phyloP scores from a whole-genome alignment of 2,888 invertebrate species.

The Caenorhabditis becei region DNA sequence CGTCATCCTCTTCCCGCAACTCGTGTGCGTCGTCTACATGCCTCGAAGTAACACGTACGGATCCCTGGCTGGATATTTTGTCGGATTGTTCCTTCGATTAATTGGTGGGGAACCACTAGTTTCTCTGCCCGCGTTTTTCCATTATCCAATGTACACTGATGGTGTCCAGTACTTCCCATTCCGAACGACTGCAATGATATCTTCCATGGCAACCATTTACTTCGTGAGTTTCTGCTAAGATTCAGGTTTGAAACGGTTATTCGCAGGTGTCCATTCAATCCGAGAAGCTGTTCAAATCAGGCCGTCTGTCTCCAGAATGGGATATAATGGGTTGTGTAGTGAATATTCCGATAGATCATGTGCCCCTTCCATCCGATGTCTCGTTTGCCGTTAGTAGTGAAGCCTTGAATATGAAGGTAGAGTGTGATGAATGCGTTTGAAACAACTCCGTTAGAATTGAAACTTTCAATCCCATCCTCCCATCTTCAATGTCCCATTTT shows the following conservation, averaged over 20 bases:
- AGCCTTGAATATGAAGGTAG: slow-evolving; percentile 59
- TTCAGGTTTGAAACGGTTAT: background rate
- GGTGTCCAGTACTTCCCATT: slow-evolving; percentile 93
- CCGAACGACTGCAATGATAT: slow-evolving; percentile 93
- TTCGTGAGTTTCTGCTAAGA: slow-evolving; percentile 83
- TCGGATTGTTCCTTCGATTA: slow-evolving; percentile 85
- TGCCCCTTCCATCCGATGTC: slow-evolving; percentile 79
- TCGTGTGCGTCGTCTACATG: slow-evolving; percentile 97
- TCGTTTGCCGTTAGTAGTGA: slow-evolving; percentile 77
- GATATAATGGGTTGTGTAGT: slow-evolving; percentile 80
- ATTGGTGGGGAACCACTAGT: slow-evolving; percentile 92
- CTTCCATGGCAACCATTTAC: slow-evolving; percentile 89
- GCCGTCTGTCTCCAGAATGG: slow-evolving; percentile 74
- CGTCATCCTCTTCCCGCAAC: slow-evolving; percentile 97
- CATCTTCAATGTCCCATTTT: background rate
- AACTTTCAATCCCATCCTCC: background rate
- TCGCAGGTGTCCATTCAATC: slow-evolving; percentile 70
- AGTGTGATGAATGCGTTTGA: slow-evolving; percentile 48
- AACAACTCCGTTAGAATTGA: slow-evolving; percentile 1
- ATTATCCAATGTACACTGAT: slow-evolving; percentile 88
- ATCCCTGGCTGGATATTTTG: slow-evolving; percentile 85
- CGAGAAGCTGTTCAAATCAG: slow-evolving; percentile 74
- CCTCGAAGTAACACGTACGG: slow-evolving; percentile 97
- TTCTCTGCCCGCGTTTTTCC: slow-evolving; percentile 89
- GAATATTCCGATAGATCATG: slow-evolving; percentile 78